Conservation (phyloP, 2,113 vertebrate genomes). For the Scopus umbretta region DNA sequence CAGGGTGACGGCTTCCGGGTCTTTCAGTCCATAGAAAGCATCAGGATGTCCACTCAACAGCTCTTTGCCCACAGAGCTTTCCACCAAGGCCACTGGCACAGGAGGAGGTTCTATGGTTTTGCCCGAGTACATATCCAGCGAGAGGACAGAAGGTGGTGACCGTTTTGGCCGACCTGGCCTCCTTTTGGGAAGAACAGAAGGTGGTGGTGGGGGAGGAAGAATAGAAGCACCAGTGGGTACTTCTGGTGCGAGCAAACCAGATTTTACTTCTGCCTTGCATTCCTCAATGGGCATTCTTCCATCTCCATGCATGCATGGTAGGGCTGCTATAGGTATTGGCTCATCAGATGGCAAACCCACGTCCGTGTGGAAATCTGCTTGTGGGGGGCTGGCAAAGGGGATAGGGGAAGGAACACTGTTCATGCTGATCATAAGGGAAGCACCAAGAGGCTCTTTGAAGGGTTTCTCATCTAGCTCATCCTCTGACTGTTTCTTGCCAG, state of each 20-base stretch:
- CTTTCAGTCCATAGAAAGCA: conserved; percentile 75
- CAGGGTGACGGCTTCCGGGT: conserved; percentile 77
- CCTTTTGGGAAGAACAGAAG: conserved; percentile 76
- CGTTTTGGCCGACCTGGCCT: conserved; percentile 83
- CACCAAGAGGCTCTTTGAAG: conserved; percentile 82
- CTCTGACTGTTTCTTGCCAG: conserved; percentile 80
- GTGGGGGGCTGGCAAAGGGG: conserved; percentile 62
- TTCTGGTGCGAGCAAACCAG: conserved; percentile 58
- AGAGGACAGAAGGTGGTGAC: conserved; percentile 60
- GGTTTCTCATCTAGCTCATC: conserved; percentile 82
- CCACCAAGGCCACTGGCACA: conserved; percentile 53
- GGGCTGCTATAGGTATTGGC: conserved; percentile 43
- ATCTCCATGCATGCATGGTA: conserved; percentile 62
- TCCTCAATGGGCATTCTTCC: conserved; percentile 58
- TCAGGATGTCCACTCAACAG: conserved; percentile 66
- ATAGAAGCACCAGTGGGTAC: conserved; percentile 57
- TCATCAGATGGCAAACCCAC: conserved; percentile 47
- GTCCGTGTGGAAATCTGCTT: conserved; percentile 61
- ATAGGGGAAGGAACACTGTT: conserved; percentile 71
- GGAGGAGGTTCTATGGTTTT: conserved; percentile 53
- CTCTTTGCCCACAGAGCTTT: conserved; percentile 61
- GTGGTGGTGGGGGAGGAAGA: conserved; percentile 71
- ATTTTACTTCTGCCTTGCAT: conserved; percentile 54
- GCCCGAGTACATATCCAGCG: conserved; percentile 72
- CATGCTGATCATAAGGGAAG: conserved; percentile 55